Evolutionary conservation across 2,113 vertebrate species (phyloP), one percentile per base, ranked within the genome.

Genomic region (Gavialis gangeticus): DNA sequence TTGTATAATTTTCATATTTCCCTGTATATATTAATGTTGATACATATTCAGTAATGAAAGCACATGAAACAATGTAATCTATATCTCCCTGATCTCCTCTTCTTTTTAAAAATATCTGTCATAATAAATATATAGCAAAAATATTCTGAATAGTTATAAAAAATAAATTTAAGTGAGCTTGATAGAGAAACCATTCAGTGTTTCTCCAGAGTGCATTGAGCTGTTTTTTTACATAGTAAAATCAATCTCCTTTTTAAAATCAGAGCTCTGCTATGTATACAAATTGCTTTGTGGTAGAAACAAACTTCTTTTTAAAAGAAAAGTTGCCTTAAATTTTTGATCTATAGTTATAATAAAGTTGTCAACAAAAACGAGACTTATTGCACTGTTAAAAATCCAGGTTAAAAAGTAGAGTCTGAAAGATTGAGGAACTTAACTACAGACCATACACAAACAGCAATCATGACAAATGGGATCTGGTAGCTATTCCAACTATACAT

Each of bases 291-390:
- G 63, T 75, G 80, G 80, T 81, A 30, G 89, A 91, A 97, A 87
- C 24, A 90, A 93, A 82, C 5, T 2, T 55, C 27, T 66, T 64
- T 58, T 80, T 63, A 3, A 85, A 85, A 37, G 34, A 37, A 5
- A 14, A 2, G 4, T 76, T 88, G 75, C n/a, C 24, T 25, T 81
- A 64, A 46, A 91, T 77, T 82, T 89, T 93, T 94, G 79, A 94
- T 91, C 89, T 84, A 75, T 15, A 91, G 46, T 77, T 19, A 79
- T 69, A 85, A 92, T 84, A 87, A 94, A 95, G 90, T 92, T 87
- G 57, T 78, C 86, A 82, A 75, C 75, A 58, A 71, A 91, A 85
- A 59, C 64, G 60, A 84, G 55, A 91, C 89, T 85, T 90, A 89
- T 69, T 89, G 17, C 12, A 11, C 11, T 79, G n/a, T 62, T 60